Evolutionary conservation across 2,797 vertebrate genomes (phyloP).

Genomic region (Poecilia gillii): DNA sequence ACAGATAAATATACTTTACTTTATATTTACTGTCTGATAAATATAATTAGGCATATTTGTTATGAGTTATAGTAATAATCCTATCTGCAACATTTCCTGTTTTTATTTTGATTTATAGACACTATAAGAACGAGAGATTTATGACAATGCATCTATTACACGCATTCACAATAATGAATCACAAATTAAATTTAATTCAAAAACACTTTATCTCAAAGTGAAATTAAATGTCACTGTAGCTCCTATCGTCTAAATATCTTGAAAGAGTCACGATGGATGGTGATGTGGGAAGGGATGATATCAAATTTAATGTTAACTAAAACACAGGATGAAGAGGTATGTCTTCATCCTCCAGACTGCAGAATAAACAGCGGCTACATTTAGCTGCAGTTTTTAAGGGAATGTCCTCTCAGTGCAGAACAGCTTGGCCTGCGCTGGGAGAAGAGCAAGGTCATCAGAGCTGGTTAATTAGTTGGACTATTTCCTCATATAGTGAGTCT

Average conservation of each 20-base stretch:
- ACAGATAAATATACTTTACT: no score
- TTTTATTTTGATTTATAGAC: neutral
- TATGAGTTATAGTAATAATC: neutral
- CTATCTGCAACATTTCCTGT: no score
- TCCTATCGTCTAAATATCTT: neutral
- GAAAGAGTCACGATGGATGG: neutral
- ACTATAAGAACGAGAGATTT: neutral
- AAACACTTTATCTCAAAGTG: neutral
- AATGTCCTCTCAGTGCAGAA: neutral
- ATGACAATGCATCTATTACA: neutral
- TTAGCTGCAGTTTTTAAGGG: neutral
- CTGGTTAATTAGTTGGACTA: neutral
- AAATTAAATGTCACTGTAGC: neutral
- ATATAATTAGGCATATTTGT: neutral
- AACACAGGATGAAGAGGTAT: neutral
- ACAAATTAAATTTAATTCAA: neutral
- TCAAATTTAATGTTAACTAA: neutral
- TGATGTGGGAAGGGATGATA: neutral
- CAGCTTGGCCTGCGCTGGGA: neutral
- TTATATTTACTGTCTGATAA: neutral
- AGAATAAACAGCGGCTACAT: neutral
- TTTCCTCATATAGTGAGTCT: neutral
- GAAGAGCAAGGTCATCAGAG: neutral
- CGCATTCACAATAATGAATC: neutral
- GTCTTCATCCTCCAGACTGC: neutral